Evolutionary conservation across 2,888 invertebrate species (phyloP).

Genomic region (Macaria liturata): DNA sequence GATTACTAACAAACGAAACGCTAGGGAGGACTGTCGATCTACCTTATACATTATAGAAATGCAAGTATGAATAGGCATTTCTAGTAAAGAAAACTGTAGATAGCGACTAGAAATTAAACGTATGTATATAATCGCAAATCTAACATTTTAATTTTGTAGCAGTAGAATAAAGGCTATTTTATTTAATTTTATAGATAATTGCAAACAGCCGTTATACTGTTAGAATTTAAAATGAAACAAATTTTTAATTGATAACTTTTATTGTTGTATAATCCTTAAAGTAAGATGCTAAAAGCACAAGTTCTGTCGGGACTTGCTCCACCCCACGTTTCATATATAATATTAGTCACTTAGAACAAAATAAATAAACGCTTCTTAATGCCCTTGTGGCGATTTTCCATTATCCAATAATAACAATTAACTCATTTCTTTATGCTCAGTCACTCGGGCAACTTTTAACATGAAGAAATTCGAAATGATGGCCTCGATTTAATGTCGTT

Average conservation of each 20-base stretch:
- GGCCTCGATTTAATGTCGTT: constrained; percentile 80
- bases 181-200: too few relatives aligned
- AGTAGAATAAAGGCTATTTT: too few relatives aligned
- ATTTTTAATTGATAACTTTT: constrained; percentile 57
- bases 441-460: constrained; percentile 71
- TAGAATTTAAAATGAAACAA: constrained; percentile 17
- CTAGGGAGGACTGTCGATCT: too few relatives aligned
- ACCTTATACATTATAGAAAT: too few relatives aligned
- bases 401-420: constrained; percentile 58
- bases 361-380: constrained; percentile 78
- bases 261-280: constrained; percentile 70
- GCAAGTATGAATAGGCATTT: too few relatives aligned
- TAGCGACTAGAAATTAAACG: too few relatives aligned
- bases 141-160: too few relatives aligned
- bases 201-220: too few relatives aligned
- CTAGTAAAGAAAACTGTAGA: too few relatives aligned
- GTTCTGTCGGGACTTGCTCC: constrained; percentile 67
- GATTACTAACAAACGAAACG: too few relatives aligned
- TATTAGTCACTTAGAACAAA: constrained; percentile 77
- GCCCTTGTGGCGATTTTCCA: constrained; percentile 68
- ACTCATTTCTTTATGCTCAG: constrained; percentile 73
- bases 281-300: constrained; percentile 73
- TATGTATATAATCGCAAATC: too few relatives aligned
- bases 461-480: constrained; percentile 71
- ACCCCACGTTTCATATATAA: constrained; percentile 73